These are phyloP conservation scores for Harlomillsia oculata DNA, from an alignment of 1,140 invertebrate species.

Conservation along the genomic window DNA sequence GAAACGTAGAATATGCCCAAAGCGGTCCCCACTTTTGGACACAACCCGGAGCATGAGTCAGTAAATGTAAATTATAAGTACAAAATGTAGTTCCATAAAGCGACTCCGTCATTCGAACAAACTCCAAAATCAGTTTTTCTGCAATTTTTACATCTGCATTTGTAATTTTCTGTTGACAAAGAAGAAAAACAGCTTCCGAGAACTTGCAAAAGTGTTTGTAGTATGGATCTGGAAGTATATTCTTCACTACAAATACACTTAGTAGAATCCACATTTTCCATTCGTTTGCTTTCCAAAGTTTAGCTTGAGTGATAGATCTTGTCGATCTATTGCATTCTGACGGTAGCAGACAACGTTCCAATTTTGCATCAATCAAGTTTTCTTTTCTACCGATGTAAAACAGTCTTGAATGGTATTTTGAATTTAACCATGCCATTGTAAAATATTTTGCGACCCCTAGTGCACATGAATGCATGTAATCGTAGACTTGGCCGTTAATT, in stretches of 20 bases:
- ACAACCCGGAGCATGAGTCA: constrained; percentile 20
- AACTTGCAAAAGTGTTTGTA: constrained; percentile 33
- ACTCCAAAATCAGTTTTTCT: constrained; percentile 12
- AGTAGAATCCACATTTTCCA: constrained; percentile 33
- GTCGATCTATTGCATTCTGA: background rate
- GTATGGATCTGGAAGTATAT: constrained; percentile 28
- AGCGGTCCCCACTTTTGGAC: constrained; percentile 32
- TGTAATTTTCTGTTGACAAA: background rate
- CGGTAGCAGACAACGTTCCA: background rate
- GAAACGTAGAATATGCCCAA: constrained; percentile 35
- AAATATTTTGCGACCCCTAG: constrained; percentile 27
- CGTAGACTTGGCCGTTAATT: constrained; percentile 28
- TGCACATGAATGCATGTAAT: constrained; percentile 32
- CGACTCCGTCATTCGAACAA: constrained; percentile 12
- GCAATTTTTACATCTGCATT: constrained; percentile 9
- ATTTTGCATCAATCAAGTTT: background rate
- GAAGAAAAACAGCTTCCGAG: constrained; percentile 1
- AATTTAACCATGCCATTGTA: constrained; percentile 21
- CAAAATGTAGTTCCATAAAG: constrained; percentile 24
- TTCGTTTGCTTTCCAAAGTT: constrained; percentile 36
- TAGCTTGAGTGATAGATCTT: constrained; percentile 21
- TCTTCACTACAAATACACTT: constrained; percentile 27
- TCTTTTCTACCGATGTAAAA: constrained; percentile 25
- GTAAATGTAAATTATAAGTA: constrained; percentile 31
- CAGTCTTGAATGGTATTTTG: constrained; percentile 8